A percentile compares a stretch with the other conserved stretches of the same genome.
Conservation (phyloP, 2,888 invertebrate genomes). For the Acleris holmiana region DNA sequence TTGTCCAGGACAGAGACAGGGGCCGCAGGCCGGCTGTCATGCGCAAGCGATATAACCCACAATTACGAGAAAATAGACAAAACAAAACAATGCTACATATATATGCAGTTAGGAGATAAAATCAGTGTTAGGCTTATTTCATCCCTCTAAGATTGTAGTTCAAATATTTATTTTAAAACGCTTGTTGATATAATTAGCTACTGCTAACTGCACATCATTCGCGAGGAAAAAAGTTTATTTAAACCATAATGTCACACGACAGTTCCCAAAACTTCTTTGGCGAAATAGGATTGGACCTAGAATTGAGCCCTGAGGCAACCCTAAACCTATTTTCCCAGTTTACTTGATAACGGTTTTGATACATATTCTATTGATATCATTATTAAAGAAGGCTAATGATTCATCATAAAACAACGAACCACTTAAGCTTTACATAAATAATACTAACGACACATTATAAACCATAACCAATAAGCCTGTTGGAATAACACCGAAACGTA, state of each 20-base stretch:
- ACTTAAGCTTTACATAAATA: slow-evolving; percentile 5
- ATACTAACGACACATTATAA: slow-evolving; percentile 8
- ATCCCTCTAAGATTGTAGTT: too few relatives aligned
- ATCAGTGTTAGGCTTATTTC: too few relatives aligned
- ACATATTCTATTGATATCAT: not conserved
- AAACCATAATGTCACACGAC: too few relatives aligned
- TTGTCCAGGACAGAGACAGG: slow-evolving; percentile 20
- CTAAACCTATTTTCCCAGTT: not conserved
- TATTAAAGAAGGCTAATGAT: not conserved
- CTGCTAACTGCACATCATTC: too few relatives aligned
- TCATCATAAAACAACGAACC: slow-evolving; percentile 4
- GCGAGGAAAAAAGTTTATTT: too few relatives aligned
- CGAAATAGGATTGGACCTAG: not conserved
- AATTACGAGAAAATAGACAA: slow-evolving; percentile 14
- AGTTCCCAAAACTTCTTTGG: too few relatives aligned
- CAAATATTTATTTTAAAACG: too few relatives aligned
- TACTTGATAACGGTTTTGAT: not conserved
- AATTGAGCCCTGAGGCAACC: not conserved
- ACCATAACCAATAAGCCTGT: slow-evolving; percentile 5
- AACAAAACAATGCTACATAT: too few relatives aligned
- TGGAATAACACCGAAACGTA: slow-evolving; percentile 7
- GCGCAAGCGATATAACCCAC: slow-evolving; percentile 16
- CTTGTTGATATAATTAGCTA: too few relatives aligned
- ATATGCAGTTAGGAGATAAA: too few relatives aligned
- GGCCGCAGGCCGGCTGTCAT: slow-evolving; percentile 25